These are phyloP conservation scores for Dryadula phaetusa DNA, from an alignment of 2,888 invertebrate species.

Conservation along the genomic window DNA sequence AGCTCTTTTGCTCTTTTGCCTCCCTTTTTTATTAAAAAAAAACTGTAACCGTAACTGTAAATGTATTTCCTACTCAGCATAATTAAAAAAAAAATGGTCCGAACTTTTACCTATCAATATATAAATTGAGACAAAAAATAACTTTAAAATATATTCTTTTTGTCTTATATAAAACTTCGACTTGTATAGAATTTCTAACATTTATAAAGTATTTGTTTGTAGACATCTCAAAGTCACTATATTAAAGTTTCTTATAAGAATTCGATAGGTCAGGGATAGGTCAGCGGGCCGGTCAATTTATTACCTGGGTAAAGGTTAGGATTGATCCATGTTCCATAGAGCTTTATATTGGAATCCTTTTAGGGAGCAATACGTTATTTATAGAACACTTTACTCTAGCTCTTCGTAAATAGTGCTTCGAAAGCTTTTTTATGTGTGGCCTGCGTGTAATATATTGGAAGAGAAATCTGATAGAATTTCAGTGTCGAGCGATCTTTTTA, in stretches of 20 bases:
- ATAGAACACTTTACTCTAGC: slow-evolving; percentile 19
- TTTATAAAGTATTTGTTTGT: not conserved
- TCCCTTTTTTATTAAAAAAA: too few species aligned
- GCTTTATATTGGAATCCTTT: slow-evolving; percentile 30
- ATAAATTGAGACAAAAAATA: too few species aligned
- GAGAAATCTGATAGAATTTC: not conserved
- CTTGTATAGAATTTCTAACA: not conserved
- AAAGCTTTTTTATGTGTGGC: not conserved
- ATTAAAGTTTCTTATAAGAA: slow-evolving; percentile 20
- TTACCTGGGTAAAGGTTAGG: slow-evolving; percentile 21
- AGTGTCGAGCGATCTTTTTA: not conserved
- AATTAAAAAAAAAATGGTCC: too few species aligned
- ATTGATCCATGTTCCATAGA: slow-evolving; percentile 21
- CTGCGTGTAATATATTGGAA: not conserved
- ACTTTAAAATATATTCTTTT: too few species aligned
- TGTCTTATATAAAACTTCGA: too few species aligned
- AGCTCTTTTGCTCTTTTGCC: too few species aligned
- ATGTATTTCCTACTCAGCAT: too few species aligned
- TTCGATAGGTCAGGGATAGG: slow-evolving; percentile 36
- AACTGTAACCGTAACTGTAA: too few species aligned
- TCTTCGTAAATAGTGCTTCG: not conserved
- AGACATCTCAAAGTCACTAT: not conserved
- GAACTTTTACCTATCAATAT: too few species aligned
- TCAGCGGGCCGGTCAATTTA: slow-evolving; percentile 27
- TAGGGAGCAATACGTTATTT: slow-evolving; percentile 18